Evolutionary conservation across 2,113 vertebrate genomes (phyloP).

Genomic region (Barnardius zonarius): DNA sequence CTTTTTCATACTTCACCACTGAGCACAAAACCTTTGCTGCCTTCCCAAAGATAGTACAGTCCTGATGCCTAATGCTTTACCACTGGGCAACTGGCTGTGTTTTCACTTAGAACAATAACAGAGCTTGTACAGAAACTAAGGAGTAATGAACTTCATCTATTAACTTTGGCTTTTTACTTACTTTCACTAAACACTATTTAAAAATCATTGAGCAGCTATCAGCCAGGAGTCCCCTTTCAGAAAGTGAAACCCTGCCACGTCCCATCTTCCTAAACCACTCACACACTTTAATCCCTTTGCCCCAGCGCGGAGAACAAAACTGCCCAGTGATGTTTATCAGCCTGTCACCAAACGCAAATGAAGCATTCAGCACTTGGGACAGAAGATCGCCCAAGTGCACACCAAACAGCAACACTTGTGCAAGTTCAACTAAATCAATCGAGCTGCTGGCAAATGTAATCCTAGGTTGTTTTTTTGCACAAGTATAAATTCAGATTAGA

Average conservation of each 20-base stretch:
- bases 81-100: rapidly evolving
- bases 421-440: neutral
- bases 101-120: neutral
- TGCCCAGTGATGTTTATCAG: neutral
- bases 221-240: neutral
- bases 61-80: too few species aligned
- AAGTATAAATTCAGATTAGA: neutral
- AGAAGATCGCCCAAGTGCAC: neutral
- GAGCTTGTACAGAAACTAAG: neutral
- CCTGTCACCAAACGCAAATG: neutral
- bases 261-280: neutral
- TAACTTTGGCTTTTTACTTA: neutral
- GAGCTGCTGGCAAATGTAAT: neutral
- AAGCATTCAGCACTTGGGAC: rapidly evolving
- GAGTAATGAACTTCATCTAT: neutral
- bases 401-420: neutral
- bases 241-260: neutral
- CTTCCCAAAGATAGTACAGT: neutral
- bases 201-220: neutral
- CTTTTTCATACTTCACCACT: neutral
- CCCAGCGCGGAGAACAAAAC: neutral
- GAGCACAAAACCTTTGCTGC: neutral
- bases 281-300: neutral
- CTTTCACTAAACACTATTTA: neutral
- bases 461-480: neutral